Conservation (phyloP, 2,888 invertebrate genomes). For the Gandaritis pyraliata region DNA sequence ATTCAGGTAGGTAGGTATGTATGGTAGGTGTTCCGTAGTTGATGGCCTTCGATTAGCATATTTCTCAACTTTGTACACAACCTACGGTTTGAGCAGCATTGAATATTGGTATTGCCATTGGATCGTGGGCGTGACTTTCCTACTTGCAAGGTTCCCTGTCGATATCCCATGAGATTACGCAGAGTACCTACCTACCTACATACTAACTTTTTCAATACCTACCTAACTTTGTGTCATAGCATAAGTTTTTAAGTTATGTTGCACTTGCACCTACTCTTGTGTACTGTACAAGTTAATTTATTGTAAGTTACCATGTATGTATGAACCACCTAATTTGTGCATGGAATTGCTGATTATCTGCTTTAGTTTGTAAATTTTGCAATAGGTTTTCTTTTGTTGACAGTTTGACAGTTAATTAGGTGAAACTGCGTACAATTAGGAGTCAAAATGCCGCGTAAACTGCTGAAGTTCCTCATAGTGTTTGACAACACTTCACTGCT, state of each 20-base stretch:
- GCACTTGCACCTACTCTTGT: too few relatives aligned
- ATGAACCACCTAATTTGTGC: conserved; percentile 17
- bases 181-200: background rate
- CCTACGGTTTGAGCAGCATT: conserved; percentile 64
- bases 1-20: too few relatives aligned
- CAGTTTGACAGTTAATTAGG: conserved; percentile 21
- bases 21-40: conserved; percentile 59
- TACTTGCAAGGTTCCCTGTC: conserved; percentile 56
- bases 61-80: conserved; percentile 73
- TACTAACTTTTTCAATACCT: too few relatives aligned
- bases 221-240: too few relatives aligned
- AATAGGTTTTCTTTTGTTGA: background rate
- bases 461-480: conserved; percentile 95
- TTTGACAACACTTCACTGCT: conserved; percentile 96
- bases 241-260: too few relatives aligned
- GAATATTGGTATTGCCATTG: conserved; percentile 49
- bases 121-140: conserved; percentile 70
- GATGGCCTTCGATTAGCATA: conserved; percentile 76
- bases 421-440: conserved; percentile 11
- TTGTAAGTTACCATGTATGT: conserved; percentile 38
- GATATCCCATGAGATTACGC: conserved; percentile 36
- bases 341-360: conserved; percentile 23
- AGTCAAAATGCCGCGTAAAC: conserved; percentile 90
- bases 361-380: conserved; percentile 1
- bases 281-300: background rate